phyloP scores from a whole-genome alignment of 2,888 invertebrate species.

The Rambutsinella grinnellia region DNA sequence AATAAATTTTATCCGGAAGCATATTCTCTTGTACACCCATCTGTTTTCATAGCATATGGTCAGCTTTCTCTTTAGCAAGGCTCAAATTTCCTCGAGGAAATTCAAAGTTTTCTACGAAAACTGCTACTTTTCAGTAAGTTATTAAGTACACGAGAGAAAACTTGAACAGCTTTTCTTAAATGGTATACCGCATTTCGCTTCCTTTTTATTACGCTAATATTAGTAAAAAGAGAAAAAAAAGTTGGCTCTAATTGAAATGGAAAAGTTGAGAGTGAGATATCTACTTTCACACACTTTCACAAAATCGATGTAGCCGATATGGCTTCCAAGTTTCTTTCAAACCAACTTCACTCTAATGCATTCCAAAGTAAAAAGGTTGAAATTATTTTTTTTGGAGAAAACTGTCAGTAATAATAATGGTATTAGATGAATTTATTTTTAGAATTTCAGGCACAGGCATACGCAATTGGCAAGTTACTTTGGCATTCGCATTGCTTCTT shows the following conservation, averaged over 20 bases:
- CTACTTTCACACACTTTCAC: background rate
- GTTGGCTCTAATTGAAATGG: too few relatives aligned
- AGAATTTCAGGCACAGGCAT: background rate
- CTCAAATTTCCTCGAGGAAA: too few relatives aligned
- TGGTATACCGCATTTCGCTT: too few relatives aligned
- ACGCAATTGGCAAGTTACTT: background rate
- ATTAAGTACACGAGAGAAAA: too few relatives aligned
- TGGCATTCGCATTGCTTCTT: constrained; percentile 10
- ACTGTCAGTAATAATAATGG: background rate
- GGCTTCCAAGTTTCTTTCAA: background rate
- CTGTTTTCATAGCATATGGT: too few relatives aligned
- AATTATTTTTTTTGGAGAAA: background rate
- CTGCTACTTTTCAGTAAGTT: too few relatives aligned
- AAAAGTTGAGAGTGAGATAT: background rate
- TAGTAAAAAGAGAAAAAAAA: background rate
- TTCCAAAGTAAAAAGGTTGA: background rate
- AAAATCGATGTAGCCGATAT: background rate
- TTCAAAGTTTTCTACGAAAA: too few relatives aligned
- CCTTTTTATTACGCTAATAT: background rate
- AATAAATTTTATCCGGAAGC: too few relatives aligned
- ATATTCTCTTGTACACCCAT: too few relatives aligned
- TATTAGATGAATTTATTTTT: too few relatives aligned
- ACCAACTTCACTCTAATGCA: background rate
- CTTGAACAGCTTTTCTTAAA: background rate
- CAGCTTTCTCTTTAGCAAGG: too few relatives aligned